Percentiles rank a stretch among this genome's conserved stretches.
phyloP scores from a whole-genome alignment of 2,113 vertebrate genomes.

The Larimichthys polyactis region DNA sequence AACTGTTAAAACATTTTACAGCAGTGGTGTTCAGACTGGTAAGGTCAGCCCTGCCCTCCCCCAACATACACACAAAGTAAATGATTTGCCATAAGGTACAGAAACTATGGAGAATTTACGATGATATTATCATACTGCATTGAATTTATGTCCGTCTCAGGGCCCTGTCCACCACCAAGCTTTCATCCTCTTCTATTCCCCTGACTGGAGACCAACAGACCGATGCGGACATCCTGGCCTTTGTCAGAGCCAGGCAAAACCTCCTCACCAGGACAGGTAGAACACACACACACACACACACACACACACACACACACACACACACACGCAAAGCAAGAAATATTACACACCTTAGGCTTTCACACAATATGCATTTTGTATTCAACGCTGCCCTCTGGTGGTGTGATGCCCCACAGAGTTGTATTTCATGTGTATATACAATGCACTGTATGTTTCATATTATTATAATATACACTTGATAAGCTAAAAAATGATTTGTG shows the following conservation, averaged over 20 bases:
- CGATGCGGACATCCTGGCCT: slow-evolving; percentile 93
- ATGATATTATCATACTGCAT: background rate
- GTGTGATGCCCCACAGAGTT: background rate
- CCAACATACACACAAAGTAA: background rate
- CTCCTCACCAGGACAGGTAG: slow-evolving; percentile 89
- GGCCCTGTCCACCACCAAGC: slow-evolving; percentile 50
- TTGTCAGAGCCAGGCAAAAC: slow-evolving; percentile 90
- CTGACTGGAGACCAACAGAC: slow-evolving; percentile 91
- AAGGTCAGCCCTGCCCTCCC: background rate
- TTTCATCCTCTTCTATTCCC: slow-evolving; percentile 82
- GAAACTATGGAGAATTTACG: background rate
- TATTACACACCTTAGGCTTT: too few relatives aligned
- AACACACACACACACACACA: slow-evolving; percentile 3
- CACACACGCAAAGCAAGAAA: too few relatives aligned
- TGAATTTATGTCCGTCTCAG: slow-evolving; percentile 78
- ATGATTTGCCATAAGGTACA: background rate
- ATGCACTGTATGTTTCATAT: too few relatives aligned
- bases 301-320: background rate
- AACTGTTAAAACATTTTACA: slow-evolving; percentile 27
- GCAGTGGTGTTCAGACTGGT: background rate
- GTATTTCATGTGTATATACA: background rate
- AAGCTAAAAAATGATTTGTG: background rate
- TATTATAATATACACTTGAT: background rate
- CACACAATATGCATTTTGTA: background rate
- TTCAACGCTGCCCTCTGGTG: slow-evolving; percentile 57